Evolutionary conservation across 2,888 invertebrate genomes (phyloP), one percentile per base, ranked within the genome.

Genomic region (Pelosia muscerda): DNA sequence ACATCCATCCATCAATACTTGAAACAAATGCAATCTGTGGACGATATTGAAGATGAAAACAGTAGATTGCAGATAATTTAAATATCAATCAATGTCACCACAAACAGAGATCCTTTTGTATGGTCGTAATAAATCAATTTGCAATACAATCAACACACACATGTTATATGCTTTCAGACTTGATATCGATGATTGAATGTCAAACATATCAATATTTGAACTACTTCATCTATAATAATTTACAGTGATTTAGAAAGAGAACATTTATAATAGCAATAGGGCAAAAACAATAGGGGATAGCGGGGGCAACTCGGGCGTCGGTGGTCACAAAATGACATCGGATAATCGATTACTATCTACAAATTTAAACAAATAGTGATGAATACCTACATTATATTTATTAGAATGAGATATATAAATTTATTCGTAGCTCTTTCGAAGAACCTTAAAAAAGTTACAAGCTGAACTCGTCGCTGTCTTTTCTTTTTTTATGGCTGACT

Each of bases 111-210:
- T 49, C n/a, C 49, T 49, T 49, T 19, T 9, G n/a, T 19, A 49
- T 49, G n/a, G 9, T n/a, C n/a, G n/a, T 49, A 15, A 58, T 58
- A 31, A 58, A 31, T 58, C 31, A 38, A 19, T 38, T 59, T 10
- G 38, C 22, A 38, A 25, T 55, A 55, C 25, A 25, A 59, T 57
- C 57, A 31, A 19, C 38, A 34, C 38, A 59, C 15, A 8, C 19
- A 25, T 34, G 49, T 38, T 19, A 25, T 25, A 38, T 59, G 6
- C 38, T 13, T 38, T 25, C 38, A 42, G 25, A 63, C 55, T 59
- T 64, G 63, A 25, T 60, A 64, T 31, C 42, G 26, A 56, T 54
- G 22, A 63, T 23, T 63, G 63, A 63, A 68, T 64, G 63, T 59
- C 68, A 60, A 59, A 55, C 60, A 13, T 19, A 68, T 68, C 58